Percentiles rank a stretch among this genome's conserved stretches.
Evolutionary conservation across 2,797 vertebrate genomes (phyloP).

Genomic region (Tinamus major): DNA sequence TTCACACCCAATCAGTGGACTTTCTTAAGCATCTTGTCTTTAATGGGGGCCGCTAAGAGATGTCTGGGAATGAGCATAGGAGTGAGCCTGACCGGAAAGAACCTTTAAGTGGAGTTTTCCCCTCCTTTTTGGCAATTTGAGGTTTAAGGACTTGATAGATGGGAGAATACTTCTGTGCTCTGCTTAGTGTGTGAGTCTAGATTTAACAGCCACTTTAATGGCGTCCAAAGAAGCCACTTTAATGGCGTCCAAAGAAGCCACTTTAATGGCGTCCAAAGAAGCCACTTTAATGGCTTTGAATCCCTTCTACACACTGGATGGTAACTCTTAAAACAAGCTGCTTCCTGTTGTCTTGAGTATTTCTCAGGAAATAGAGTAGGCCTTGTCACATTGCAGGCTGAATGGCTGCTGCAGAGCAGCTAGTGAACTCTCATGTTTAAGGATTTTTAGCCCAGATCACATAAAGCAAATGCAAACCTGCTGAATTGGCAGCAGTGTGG

Average conservation of each 20-base stretch:
- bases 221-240: not conserved
- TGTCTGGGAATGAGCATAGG: not conserved
- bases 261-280: not conserved
- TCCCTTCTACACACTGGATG: not conserved
- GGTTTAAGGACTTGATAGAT: not conserved
- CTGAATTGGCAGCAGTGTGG: not conserved
- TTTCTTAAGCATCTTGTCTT: not conserved
- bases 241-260: not conserved
- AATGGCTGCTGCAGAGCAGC: not conserved
- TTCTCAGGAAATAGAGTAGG: not conserved
- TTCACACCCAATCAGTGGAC: not conserved
- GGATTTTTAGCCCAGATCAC: not conserved
- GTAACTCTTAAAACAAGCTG: not conserved
- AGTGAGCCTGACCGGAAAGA: not conserved
- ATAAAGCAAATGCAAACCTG: not conserved
- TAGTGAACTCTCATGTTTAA: not conserved
- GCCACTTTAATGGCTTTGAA: not conserved
- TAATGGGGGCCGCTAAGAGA: not conserved
- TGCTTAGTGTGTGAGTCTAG: too few species aligned
- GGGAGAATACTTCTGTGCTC: not conserved
- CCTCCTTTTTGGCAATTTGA: not conserved
- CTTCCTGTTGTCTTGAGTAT: not conserved
- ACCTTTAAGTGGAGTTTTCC: not conserved
- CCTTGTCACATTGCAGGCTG: not conserved
- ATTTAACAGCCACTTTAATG: rapidly evolving